Evolutionary conservation across 2,797 vertebrate species (phyloP).

Genomic region (Pipistrellus pipistrellus): DNA sequence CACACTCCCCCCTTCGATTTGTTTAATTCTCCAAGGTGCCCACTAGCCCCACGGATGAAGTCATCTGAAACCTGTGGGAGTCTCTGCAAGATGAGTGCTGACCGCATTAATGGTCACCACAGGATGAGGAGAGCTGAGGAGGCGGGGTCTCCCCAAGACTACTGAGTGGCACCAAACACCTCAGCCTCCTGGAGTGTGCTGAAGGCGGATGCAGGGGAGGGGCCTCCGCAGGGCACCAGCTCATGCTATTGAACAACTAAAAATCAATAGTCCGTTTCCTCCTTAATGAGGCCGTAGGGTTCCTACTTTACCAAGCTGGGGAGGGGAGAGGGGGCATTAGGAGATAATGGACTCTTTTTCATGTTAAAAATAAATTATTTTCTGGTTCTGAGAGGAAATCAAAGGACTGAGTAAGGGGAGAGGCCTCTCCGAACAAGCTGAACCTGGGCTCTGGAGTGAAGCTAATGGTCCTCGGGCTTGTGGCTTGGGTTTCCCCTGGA

Average conservation of each 20-base stretch:
- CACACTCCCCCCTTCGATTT: neutral
- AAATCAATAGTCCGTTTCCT: neutral
- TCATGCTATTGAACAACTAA: neutral
- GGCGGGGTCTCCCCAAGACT: neutral
- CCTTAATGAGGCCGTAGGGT: neutral
- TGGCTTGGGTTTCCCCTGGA: neutral
- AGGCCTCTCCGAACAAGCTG: rapidly evolving
- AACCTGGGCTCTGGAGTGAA: neutral
- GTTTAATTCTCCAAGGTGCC: neutral
- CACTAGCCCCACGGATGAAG: neutral
- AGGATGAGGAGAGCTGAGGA: neutral
- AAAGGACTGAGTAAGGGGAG: neutral
- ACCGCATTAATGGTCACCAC: rapidly evolving
- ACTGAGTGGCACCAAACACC: rapidly evolving
- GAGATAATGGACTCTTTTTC: neutral
- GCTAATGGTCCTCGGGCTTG: neutral
- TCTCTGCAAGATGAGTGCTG: neutral
- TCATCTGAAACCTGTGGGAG: neutral
- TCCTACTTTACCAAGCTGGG: neutral
- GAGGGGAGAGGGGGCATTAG: neutral
- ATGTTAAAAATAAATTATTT: neutral
- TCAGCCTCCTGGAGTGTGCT: neutral
- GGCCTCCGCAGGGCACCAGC: neutral
- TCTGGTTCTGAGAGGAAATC: neutral
- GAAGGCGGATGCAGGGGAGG: neutral